Base-by-base conservation (phyloP, 2,113 vertebrate species). In the Tenrec ecaudatus region DNA sequence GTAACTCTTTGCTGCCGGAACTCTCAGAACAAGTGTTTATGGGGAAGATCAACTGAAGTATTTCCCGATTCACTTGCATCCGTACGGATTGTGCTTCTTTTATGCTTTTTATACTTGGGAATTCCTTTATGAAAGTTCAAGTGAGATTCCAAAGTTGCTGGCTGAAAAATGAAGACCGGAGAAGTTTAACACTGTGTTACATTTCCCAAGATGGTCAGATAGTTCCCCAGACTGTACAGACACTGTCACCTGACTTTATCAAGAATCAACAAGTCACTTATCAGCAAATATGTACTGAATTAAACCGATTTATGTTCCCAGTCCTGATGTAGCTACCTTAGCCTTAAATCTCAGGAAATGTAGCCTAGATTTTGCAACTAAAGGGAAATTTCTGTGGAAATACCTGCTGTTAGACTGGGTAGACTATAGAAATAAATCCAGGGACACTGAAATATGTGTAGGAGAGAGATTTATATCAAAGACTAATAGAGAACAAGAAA, bases 261-360 rank as follows among this genome's bases (percentile, higher is more conserved):
- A 82, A 36, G 17, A 38, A 47, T 36, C 94, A 85, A 47, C 8
- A 83, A 86, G 80, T 16, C 68, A 38, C 82, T 85, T 88, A 68
- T 77, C 82, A 84, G 60, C 69, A 73, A 71, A 40, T 43, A 8
- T n/a, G 93, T 91, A 38, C 82, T 86, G 47, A 85, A 15, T n/a
- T 76, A 95, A 82, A 43, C 80, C 78, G 84, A 88, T 95, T 89
- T 85, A 29, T 78, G 15, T 81, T 89, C 36, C 68, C n/a, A 79
- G 3, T 82, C 57, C 29, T 68, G 53, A 86, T 40, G 57, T 47
- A 75, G 38, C 43, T 64, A 19, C 31, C 27, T 25, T 82, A 75
- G 89, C 76, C 79, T 58, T 31, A 89, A 53, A 53, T 53, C 47
- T 53, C 11, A 7, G 47, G 78, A 80, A 1, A 53, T 2, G 1